Percentiles rank a stretch among this genome's conserved stretches.
These are phyloP conservation scores for Pyrocephalus nanus DNA, from an alignment of 2,797 vertebrate species.

Conservation along the genomic window DNA sequence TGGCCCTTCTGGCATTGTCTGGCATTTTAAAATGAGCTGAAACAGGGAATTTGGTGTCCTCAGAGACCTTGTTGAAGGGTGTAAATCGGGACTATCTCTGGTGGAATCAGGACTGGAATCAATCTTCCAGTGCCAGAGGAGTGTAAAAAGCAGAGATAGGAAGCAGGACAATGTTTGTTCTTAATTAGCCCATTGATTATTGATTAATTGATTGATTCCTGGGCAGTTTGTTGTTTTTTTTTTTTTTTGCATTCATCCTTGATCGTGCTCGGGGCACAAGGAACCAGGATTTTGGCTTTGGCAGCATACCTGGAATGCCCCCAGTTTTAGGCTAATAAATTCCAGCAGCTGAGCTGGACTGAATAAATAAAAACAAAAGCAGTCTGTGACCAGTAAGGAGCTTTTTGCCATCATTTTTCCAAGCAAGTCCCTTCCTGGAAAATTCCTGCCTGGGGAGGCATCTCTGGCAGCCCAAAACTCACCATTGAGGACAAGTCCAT, in stretches of 20 bases:
- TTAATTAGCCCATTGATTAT: not conserved
- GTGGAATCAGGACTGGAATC: not conserved
- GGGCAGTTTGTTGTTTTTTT: not conserved
- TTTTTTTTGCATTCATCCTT: not conserved
- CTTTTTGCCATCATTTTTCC: not conserved
- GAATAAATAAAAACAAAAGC: not conserved
- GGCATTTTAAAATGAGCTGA: not conserved
- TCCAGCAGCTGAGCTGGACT: not conserved
- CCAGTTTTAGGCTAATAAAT: not conserved
- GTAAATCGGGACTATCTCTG: not conserved
- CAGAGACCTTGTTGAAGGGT: not conserved
- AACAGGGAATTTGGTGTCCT: not conserved
- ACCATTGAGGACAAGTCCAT: not conserved
- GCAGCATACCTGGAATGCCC: not conserved
- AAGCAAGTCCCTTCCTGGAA: not conserved
- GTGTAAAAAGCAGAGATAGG: not conserved
- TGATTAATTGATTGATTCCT: not conserved
- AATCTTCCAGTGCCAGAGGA: not conserved
- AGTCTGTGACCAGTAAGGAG: fast-evolving
- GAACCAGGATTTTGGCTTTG: not conserved
- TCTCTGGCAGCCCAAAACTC: not conserved
- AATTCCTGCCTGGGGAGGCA: not conserved
- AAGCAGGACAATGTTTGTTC: not conserved
- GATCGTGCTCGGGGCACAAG: not conserved
- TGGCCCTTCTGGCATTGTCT: not conserved